phyloP scores from a whole-genome alignment of 2,797 vertebrate species.

The Syngnathus rostellatus region DNA sequence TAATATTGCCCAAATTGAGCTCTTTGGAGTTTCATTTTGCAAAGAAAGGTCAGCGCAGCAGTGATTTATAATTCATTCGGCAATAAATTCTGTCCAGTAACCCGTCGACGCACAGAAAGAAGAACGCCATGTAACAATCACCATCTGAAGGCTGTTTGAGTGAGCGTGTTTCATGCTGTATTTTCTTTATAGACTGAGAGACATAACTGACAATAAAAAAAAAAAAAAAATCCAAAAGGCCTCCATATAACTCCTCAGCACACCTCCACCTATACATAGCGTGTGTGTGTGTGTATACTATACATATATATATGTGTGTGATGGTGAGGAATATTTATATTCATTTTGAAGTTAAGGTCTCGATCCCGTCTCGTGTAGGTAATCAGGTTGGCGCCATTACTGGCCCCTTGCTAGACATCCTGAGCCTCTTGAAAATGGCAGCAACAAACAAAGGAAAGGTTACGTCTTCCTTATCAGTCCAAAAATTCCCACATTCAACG shows the following conservation, averaged over 20 bases:
- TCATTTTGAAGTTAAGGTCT: not conserved
- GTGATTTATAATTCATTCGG: slow-evolving; percentile 59
- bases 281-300: no score
- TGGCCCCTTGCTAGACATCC: not conserved
- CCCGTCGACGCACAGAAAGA: slow-evolving; percentile 48
- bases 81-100: slow-evolving; percentile 58
- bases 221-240: not conserved
- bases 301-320: no score
- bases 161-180: not conserved
- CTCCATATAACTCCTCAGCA: not conserved
- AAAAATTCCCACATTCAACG: slow-evolving; percentile 19
- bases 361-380: not conserved
- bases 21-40: slow-evolving; percentile 58
- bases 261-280: not conserved
- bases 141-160: not conserved
- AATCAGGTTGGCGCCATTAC: not conserved
- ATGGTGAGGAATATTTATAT: no score
- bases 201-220: slow-evolving; percentile 11
- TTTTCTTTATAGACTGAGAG: slow-evolving; percentile 6
- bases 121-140: not conserved
- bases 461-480: not conserved
- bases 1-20: slow-evolving; percentile 29
- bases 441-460: slow-evolving; percentile 4
- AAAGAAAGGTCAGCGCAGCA: slow-evolving; percentile 56
- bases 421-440: slow-evolving; percentile 4